Evolutionary conservation across 2,797 vertebrate species (phyloP).

Genomic region (Perodicticus potto): DNA sequence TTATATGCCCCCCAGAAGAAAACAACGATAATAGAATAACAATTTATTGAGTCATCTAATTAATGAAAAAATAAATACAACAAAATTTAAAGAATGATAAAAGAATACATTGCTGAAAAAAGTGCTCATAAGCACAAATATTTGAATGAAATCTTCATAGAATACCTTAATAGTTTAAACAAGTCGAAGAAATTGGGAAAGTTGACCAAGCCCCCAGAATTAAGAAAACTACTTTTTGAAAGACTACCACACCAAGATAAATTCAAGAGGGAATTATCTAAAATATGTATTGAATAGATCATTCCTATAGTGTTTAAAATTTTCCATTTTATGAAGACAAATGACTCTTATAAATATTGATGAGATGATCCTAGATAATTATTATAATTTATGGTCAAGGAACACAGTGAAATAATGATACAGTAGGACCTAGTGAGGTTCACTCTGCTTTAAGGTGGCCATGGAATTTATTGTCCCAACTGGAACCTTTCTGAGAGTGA

Average conservation of each 20-base stretch:
- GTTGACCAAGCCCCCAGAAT: neutral
- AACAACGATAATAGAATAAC: neutral
- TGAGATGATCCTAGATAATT: neutral
- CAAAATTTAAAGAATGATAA: neutral
- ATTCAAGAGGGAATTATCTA: neutral
- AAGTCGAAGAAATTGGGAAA: neutral
- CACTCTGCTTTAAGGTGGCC: neutral
- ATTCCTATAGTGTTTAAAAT: neutral
- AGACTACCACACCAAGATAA: neutral
- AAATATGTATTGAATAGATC: neutral
- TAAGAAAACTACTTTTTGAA: neutral
- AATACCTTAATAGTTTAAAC: neutral
- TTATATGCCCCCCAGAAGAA: neutral
- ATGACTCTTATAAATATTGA: neutral
- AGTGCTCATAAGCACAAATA: neutral
- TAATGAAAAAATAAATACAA: neutral
- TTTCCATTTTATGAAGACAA: neutral
- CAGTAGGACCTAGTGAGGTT: neutral
- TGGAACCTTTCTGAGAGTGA: neutral
- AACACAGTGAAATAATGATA: conserved; percentile 8
- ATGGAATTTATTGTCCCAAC: neutral
- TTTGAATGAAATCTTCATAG: neutral
- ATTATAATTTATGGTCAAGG: neutral
- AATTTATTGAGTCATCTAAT: neutral
- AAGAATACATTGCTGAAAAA: neutral